phyloP scores from a whole-genome alignment of 2,797 vertebrate genomes.

The Ptychadena robeensis region DNA sequence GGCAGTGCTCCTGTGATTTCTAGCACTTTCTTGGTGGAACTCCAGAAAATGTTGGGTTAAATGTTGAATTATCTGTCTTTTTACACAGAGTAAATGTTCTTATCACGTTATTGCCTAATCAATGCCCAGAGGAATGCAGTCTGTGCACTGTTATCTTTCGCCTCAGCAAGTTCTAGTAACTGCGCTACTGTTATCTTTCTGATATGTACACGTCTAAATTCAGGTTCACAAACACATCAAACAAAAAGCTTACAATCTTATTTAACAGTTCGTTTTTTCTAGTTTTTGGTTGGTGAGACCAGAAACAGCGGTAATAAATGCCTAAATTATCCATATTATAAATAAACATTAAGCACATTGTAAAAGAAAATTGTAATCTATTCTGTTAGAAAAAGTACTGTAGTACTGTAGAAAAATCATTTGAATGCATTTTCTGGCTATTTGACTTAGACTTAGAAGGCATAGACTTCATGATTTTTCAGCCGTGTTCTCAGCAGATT shows the following conservation, averaged over 20 bases:
- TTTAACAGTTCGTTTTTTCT: background rate
- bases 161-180: conserved; percentile 16
- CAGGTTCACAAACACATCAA: conserved; percentile 3
- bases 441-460: too few species aligned
- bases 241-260: conserved; percentile 31
- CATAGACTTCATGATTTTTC: too few species aligned
- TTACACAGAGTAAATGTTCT: background rate
- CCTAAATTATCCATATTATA: too few species aligned
- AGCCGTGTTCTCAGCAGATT: too few species aligned
- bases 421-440: background rate
- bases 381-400: too few species aligned
- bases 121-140: conserved; percentile 21
- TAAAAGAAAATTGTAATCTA: too few species aligned
- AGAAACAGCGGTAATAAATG: too few species aligned
- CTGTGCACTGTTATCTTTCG: conserved; percentile 11
- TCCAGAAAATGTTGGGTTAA: conserved; percentile 4
- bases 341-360: too few species aligned
- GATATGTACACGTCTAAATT: background rate
- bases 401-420: too few species aligned
- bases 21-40: background rate
- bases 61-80: background rate
- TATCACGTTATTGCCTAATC: conserved; percentile 32
- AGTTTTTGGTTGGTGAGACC: too few species aligned
- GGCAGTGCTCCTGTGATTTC: too few species aligned
- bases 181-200: conserved; percentile 24